Base-by-base conservation (phyloP, 1,140 invertebrate species). In the Sycophaga agraensis region DNA sequence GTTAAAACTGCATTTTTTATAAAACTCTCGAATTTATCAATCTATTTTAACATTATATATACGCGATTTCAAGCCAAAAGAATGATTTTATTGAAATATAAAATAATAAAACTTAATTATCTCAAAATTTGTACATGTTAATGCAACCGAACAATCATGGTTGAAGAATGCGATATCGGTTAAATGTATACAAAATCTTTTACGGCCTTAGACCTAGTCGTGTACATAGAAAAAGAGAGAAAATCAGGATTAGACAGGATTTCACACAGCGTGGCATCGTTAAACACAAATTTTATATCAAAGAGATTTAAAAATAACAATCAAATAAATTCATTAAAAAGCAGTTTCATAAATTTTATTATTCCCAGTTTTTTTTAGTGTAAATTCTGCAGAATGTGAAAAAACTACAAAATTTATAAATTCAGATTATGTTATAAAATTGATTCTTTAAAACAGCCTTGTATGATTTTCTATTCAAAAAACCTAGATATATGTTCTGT, bases 251-350 rank as follows among this genome's bases (percentile, higher is more conserved):
- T 64, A 70, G 66, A 76, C 66, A 76, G 71, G 70, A 70, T 73
- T 75, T 70, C 76, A 74, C 72, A 76, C 70, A 73, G 76, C 71
- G 75, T 75, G 78, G 76, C 76, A 80, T 80, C 75, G 73, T 77
- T 78, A 74, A 73, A 76, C 70, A 77, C 68, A 81, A 80, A 78
- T 81, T 81, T 80, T 81, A 80, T 80, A 80, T 79, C 71, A 67
- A 78, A 79, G 75, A 80, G 72, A 77, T 78, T 77, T 75, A 75
- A 77, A 74, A 76, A 70, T 70, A 76, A 78, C 72, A 75, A 78
- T 79, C 76, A 78, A 78, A 81, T 80, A 80, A 81, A 80, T 78
- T 73, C 73, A 73, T 78, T 77, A 76, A 80, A 78, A 77, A 72
- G 63, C 68, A 72, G 54, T 7, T 59, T 58, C 46, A 14, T 4